Percentiles rank a stretch among this genome's conserved stretches.
Evolutionary conservation across 2,797 vertebrate genomes (phyloP).

Genomic region (Pseudotriccus pelzelni): DNA sequence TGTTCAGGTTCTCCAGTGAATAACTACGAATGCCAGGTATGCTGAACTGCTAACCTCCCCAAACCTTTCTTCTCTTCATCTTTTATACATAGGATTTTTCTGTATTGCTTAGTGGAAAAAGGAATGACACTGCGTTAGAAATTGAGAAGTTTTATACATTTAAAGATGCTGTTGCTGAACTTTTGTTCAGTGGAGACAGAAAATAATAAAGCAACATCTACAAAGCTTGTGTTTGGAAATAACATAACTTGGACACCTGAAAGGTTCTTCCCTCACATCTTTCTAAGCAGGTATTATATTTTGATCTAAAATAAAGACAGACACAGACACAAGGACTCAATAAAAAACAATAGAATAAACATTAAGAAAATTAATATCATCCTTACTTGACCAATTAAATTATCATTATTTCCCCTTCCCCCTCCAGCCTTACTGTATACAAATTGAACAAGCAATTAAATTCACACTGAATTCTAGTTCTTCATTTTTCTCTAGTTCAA

Average conservation of each 20-base stretch:
- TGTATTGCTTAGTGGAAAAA: not conserved
- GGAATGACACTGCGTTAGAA: not conserved
- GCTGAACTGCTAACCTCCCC: not conserved
- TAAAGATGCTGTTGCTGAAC: not conserved
- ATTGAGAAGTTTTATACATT: not conserved
- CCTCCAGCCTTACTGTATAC: not conserved
- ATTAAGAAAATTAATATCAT: not conserved
- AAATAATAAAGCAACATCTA: not conserved
- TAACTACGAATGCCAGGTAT: not conserved
- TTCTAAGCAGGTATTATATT: not conserved
- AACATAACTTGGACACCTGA: fast-evolving
- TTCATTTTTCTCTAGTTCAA: not conserved
- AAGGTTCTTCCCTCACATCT: not conserved
- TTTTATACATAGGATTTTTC: not conserved
- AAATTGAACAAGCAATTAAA: not conserved
- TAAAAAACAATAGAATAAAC: not conserved
- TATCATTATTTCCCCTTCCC: not conserved
- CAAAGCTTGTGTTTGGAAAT: not conserved
- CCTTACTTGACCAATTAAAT: not conserved
- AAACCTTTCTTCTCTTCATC: not conserved
- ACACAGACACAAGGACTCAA: not conserved
- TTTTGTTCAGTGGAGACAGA: not conserved
- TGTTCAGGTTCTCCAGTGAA: not conserved
- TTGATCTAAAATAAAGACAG: not conserved
- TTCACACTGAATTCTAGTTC: not conserved